phyloP scores from a whole-genome alignment of 2,888 invertebrate genomes.

The Acanthacorydalis orientalis region DNA sequence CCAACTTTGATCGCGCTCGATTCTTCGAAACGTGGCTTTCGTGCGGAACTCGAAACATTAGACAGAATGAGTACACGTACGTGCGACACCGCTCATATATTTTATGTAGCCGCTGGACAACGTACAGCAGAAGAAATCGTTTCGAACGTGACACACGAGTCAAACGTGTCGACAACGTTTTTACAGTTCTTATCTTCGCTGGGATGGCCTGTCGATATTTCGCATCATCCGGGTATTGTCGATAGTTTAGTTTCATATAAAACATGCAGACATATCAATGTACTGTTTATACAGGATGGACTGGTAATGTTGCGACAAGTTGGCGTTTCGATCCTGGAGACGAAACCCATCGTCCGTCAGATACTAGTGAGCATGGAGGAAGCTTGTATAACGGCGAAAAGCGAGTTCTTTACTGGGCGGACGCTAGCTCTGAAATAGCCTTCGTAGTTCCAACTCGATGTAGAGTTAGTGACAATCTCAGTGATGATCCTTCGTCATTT shows the following conservation, averaged over 20 bases:
- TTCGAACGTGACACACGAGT: constrained; percentile 44
- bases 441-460: constrained; percentile 68
- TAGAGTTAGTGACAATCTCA: constrained; percentile 1
- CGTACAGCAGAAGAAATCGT: constrained; percentile 62
- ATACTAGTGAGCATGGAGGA: constrained; percentile 36
- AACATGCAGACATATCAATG: no score
- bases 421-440: constrained; percentile 84
- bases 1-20: constrained; percentile 57
- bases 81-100: constrained; percentile 83
- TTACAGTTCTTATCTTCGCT: constrained; percentile 48
- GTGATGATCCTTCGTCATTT: constrained; percentile 1
- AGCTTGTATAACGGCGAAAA: constrained; percentile 67
- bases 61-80: constrained; percentile 79
- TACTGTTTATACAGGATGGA: constrained; percentile 59
- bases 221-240: constrained; percentile 57
- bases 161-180: constrained; percentile 31
- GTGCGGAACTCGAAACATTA: constrained; percentile 58
- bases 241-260: not conserved
- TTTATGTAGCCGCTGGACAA: constrained; percentile 84
- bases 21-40: constrained; percentile 51
- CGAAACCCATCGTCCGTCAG: constrained; percentile 8
- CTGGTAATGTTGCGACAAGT: constrained; percentile 76
- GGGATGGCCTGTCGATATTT: constrained; percentile 76
- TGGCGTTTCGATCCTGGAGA: constrained; percentile 37
- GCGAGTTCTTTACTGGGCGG: constrained; percentile 88